Evolutionary conservation across 2,113 vertebrate genomes (phyloP).

Genomic region (Gallinago jamesoni): DNA sequence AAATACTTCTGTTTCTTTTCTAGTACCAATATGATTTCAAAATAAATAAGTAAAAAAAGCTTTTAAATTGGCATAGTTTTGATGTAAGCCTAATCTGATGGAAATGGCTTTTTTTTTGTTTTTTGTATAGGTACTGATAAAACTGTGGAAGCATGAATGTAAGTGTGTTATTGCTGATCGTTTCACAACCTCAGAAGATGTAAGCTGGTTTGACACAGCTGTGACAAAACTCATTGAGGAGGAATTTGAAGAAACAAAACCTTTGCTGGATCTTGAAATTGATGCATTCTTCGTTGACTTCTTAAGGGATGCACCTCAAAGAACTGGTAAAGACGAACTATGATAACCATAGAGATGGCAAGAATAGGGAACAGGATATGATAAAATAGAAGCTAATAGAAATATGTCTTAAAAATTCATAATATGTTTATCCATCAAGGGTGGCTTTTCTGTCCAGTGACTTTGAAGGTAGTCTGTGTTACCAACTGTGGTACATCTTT

Average conservation of each 20-base stretch:
- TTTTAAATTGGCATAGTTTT: neutral
- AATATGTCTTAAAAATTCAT: neutral
- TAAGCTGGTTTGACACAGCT: conserved; percentile 86
- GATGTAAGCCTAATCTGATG: neutral
- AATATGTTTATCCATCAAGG: neutral
- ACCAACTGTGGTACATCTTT: neutral
- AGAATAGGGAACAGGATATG: neutral
- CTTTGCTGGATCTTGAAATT: conserved; percentile 65
- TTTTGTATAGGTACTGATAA: conserved; percentile 78
- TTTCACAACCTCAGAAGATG: conserved; percentile 84
- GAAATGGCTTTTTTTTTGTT: neutral
- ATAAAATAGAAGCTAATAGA: neutral
- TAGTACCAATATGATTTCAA: neutral
- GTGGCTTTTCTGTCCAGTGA: neutral
- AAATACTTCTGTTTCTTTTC: neutral
- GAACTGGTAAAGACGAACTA: conserved; percentile 76
- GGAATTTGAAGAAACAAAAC: conserved; percentile 74
- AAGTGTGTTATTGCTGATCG: conserved; percentile 93
- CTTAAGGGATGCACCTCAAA: conserved; percentile 85
- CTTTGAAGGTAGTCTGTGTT: neutral
- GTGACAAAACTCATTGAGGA: conserved; percentile 79
- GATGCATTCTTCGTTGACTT: conserved; percentile 95
- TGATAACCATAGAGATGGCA: neutral
- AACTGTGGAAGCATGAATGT: conserved; percentile 94
- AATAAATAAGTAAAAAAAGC: neutral